These are phyloP conservation scores for Bovichtus diacanthus DNA, from an alignment of 2,797 vertebrate genomes.

Conservation along the genomic window DNA sequence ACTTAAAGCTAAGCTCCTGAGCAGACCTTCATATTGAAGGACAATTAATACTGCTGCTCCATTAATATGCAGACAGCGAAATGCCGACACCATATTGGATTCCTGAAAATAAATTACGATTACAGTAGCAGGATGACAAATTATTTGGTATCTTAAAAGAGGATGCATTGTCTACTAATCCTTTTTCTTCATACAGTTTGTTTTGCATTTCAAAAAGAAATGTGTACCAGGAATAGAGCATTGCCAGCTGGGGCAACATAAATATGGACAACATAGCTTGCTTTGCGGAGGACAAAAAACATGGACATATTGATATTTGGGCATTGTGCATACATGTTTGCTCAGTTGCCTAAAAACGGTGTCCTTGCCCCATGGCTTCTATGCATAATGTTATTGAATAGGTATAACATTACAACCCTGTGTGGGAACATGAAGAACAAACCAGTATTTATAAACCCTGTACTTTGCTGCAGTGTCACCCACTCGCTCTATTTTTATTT, in stretches of 20 bases:
- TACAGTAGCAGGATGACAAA: conserved; percentile 10
- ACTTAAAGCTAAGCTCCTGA: conserved; percentile 37
- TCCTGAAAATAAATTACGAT: conserved; percentile 31
- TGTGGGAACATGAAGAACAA: conserved; percentile 53
- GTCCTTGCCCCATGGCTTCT: conserved; percentile 37
- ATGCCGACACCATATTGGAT: conserved; percentile 15
- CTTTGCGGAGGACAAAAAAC: conserved; percentile 6
- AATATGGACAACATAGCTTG: conserved; percentile 34
- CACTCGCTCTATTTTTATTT: conserved; percentile 32
- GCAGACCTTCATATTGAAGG: conserved; percentile 37
- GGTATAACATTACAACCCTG: conserved; percentile 41
- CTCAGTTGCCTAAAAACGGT: conserved; percentile 29
- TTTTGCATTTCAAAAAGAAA: conserved; percentile 17
- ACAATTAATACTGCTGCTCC: conserved; percentile 4
- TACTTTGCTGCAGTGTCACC: conserved; percentile 49
- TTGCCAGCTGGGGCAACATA: conserved; percentile 33
- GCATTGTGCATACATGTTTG: conserved; percentile 34
- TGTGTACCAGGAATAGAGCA: conserved; percentile 25
- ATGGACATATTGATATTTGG: conserved; percentile 26
- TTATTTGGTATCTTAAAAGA: conserved; percentile 17
- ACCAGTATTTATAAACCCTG: conserved; percentile 58
- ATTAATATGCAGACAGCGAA: conserved; percentile 50
- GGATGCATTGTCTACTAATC: conserved; percentile 22
- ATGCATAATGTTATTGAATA: conserved; percentile 43
- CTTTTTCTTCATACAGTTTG: conserved; percentile 35